Conservation (phyloP, 2,113 vertebrate species). For the Rhinoderma darwinii region DNA sequence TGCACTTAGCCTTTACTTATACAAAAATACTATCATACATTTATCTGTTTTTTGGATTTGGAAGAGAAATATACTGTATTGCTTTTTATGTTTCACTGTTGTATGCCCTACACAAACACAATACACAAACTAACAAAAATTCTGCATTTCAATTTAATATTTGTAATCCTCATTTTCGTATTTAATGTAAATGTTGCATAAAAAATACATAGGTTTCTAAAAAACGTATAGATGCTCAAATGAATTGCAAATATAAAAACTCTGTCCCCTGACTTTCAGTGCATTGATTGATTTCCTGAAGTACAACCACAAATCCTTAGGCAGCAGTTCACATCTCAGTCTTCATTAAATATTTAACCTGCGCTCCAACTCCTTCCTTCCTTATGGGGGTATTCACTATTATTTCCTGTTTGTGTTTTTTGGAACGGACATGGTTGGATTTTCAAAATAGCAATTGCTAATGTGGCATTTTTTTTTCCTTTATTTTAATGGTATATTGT, state of each 20-base stretch:
- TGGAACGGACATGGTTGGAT: background rate
- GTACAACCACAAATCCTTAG: background rate
- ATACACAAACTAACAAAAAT: background rate
- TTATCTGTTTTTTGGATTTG: background rate
- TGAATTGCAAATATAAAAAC: background rate
- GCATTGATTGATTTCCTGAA: background rate
- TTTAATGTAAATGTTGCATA: background rate
- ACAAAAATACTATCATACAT: background rate
- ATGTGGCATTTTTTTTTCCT: background rate
- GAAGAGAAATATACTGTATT: background rate
- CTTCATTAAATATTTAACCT: background rate
- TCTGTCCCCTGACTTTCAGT: background rate
- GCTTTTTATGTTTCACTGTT: background rate
- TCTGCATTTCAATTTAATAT: background rate
- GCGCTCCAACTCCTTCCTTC: background rate
- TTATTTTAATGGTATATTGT: background rate
- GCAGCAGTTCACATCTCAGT: conserved; percentile 1
- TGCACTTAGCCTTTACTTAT: background rate
- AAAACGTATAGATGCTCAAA: background rate
- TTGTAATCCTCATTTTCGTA: background rate
- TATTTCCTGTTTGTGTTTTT: background rate
- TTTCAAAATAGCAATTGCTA: background rate
- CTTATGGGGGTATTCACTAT: background rate
- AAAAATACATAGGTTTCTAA: background rate
- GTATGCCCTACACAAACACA: background rate